Evolutionary conservation across 2,797 vertebrate genomes (phyloP).

Genomic region (Mionectes olivaceus): DNA sequence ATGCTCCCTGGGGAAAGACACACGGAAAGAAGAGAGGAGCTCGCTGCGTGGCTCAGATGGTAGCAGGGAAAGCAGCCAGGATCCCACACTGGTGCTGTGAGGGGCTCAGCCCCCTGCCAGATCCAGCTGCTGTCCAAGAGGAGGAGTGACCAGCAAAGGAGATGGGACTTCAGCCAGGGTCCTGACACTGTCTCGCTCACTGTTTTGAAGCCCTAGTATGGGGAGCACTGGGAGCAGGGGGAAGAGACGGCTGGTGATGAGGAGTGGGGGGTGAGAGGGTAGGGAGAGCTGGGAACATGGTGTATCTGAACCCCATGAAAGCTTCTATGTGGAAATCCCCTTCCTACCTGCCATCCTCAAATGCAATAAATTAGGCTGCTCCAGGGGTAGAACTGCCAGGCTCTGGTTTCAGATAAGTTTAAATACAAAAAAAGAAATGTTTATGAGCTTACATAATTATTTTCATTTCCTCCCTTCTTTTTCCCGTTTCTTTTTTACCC

Average conservation of each 20-base stretch:
- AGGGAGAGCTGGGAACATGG: not conserved
- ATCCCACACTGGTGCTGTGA: accelerated
- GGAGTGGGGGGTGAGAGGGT: too few species aligned
- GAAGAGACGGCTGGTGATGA: not conserved
- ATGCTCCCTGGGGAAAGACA: not conserved
- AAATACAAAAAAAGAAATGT: not conserved
- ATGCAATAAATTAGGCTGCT: not conserved
- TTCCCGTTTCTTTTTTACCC: too few species aligned
- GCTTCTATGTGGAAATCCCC: not conserved
- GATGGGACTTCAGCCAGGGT: not conserved
- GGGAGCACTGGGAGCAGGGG: not conserved
- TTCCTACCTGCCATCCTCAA: not conserved
- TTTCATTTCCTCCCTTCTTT: not conserved
- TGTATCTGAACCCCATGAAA: accelerated
- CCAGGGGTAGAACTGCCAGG: not conserved
- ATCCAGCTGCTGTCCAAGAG: accelerated
- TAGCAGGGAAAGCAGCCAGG: accelerated
- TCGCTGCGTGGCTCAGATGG: not conserved
- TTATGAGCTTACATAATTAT: not conserved
- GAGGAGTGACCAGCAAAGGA: not conserved
- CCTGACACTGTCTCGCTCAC: not conserved
- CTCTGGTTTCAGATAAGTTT: not conserved
- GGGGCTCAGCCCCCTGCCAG: accelerated
- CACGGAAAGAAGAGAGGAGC: not conserved
- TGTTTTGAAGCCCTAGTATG: not conserved